Evolutionary conservation across 2,797 vertebrate species (phyloP).

Genomic region (Tinamus major): DNA sequence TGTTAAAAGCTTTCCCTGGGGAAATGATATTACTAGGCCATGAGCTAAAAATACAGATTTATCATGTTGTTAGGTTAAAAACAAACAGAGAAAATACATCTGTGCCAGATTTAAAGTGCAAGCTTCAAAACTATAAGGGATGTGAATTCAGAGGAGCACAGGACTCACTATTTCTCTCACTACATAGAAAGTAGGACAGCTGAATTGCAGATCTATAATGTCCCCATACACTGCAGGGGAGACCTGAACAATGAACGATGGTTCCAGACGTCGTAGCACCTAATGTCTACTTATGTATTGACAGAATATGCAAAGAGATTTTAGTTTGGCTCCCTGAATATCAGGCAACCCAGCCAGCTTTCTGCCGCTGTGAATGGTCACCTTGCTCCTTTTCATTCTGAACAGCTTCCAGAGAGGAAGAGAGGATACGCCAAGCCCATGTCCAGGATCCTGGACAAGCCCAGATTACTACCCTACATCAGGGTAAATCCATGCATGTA

Average conservation of each 20-base stretch:
- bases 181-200: neutral
- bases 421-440: neutral
- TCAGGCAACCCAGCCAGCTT: neutral
- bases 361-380: fast-evolving
- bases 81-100: neutral
- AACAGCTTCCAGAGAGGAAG: neutral
- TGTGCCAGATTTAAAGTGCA: neutral
- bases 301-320: neutral
- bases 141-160: neutral
- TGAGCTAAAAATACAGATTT: constrained; percentile 41
- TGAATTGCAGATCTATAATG: neutral
- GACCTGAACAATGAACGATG: neutral
- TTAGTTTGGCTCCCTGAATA: neutral
- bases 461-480: neutral
- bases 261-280: neutral
- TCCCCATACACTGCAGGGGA: neutral
- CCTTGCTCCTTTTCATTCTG: neutral
- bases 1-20: neutral
- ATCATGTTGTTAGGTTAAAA: neutral
- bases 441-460: too few relatives aligned
- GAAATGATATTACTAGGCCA: neutral
- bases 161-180: neutral
- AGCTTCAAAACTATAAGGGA: neutral
- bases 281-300: neutral
- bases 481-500: too few relatives aligned